phyloP scores from a whole-genome alignment of 2,113 vertebrate genomes.

The Taxidea taxus region DNA sequence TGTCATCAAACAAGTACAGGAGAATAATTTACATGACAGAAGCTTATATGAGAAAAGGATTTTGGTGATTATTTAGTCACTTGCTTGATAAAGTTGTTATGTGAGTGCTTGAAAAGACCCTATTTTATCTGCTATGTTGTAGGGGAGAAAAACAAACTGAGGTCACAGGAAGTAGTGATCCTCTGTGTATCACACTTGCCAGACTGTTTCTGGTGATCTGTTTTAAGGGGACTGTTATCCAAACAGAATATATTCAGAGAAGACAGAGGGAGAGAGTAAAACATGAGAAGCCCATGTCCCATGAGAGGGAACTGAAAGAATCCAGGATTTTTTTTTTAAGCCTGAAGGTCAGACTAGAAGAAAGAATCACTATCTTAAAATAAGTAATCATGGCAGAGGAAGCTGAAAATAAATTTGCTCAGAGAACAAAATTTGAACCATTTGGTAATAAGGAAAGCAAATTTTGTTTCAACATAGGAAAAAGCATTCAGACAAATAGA shows the following conservation, averaged over 20 bases:
- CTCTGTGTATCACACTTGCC: not conserved
- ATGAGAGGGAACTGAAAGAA: not conserved
- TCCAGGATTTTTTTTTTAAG: not conserved
- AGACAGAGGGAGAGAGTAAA: not conserved
- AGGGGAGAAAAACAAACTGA: not conserved
- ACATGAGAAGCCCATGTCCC: not conserved
- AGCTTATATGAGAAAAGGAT: not conserved
- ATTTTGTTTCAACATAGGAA: not conserved
- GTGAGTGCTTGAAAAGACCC: not conserved
- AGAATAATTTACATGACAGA: not conserved
- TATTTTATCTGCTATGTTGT: not conserved
- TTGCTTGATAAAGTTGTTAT: not conserved
- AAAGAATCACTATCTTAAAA: not conserved
- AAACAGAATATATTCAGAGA: not conserved
- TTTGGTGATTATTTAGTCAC: not conserved
- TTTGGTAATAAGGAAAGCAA: not conserved
- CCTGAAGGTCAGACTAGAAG: not conserved
- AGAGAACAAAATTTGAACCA: not conserved
- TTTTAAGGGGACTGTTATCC: not conserved
- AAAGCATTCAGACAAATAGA: not conserved
- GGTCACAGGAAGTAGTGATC: not conserved
- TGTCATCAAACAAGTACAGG: not conserved
- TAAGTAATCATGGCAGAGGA: not conserved
- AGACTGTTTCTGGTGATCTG: not conserved
- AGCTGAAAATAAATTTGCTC: conserved; percentile 14